A percentile compares a stretch with the other conserved stretches of the same genome.
phyloP scores from a whole-genome alignment of 2,113 vertebrate genomes.

The Alosa alosa region DNA sequence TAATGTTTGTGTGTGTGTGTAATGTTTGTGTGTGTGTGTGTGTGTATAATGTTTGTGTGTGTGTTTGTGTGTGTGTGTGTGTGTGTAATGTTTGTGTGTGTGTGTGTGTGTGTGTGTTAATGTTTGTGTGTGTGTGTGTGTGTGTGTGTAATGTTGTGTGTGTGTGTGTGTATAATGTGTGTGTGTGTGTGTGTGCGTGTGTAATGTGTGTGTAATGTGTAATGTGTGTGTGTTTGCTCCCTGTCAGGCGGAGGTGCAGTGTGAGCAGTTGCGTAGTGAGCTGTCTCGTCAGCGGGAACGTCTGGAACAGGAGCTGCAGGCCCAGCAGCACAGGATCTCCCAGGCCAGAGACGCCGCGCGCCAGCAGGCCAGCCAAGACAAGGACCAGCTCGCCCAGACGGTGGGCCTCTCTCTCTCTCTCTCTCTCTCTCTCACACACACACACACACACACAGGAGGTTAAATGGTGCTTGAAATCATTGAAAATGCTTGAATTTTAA shows the following conservation, averaged over 20 bases:
- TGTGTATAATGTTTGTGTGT: too few relatives aligned
- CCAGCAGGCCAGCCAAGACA: conserved; percentile 76
- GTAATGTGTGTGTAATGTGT: conserved; percentile 14
- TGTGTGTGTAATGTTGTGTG: too few relatives aligned
- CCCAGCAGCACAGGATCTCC: conserved; percentile 72
- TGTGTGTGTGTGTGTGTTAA: too few relatives aligned
- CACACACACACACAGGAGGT: neutral
- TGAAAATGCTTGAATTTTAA: too few relatives aligned
- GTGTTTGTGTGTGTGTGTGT: too few relatives aligned
- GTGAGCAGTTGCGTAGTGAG: conserved; percentile 82
- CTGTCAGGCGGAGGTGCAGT: conserved; percentile 79
- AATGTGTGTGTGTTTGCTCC: conserved; percentile 19
- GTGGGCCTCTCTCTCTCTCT: conserved; percentile 60
- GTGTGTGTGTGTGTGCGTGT: neutral
- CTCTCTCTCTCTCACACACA: neutral
- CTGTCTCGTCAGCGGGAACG: conserved; percentile 76
- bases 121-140: too few relatives aligned
- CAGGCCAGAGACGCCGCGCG: conserved; percentile 74
- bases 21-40: too few relatives aligned
- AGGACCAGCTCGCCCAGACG: conserved; percentile 68
- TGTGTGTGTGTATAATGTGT: too few relatives aligned
- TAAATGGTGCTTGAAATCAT: too few relatives aligned
- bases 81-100: too few relatives aligned
- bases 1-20: too few relatives aligned
- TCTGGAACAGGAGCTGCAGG: conserved; percentile 74